phyloP scores from a whole-genome alignment of 2,113 vertebrate species.

The Propithecus coquereli region DNA sequence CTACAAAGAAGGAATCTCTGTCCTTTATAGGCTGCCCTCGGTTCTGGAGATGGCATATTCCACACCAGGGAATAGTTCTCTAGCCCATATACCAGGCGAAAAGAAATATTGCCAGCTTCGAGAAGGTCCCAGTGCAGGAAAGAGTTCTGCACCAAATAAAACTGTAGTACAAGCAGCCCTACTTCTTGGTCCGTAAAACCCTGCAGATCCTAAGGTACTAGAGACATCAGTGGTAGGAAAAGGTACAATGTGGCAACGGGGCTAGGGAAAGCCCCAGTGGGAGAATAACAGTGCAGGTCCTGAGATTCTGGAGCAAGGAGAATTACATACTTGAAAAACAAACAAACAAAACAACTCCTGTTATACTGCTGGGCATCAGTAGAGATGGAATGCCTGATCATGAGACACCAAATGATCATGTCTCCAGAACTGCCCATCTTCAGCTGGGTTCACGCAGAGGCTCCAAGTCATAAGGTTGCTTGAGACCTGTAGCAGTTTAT shows the following conservation, averaged over 20 bases:
- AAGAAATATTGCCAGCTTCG: neutral
- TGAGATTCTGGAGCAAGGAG: neutral
- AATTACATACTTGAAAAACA: neutral
- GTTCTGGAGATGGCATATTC: neutral
- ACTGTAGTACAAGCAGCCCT: neutral
- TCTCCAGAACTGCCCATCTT: neutral
- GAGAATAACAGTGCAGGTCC: neutral
- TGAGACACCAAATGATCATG: neutral
- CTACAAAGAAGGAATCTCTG: neutral
- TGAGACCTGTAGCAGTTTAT: neutral
- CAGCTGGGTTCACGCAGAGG: neutral
- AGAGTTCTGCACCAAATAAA: neutral
- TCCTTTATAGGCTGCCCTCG: neutral
- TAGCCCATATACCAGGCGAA: neutral
- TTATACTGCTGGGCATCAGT: neutral
- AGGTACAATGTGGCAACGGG: neutral
- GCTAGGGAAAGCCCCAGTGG: neutral
- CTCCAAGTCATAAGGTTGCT: neutral
- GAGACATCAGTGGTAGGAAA: neutral
- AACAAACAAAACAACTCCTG: neutral
- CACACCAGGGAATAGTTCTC: neutral
- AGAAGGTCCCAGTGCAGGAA: neutral
- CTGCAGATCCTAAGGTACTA: neutral
- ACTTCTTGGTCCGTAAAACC: neutral
- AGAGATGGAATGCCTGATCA: neutral